phyloP scores from a whole-genome alignment of 1,140 invertebrate species.

The Gonatopus flavifemur region DNA sequence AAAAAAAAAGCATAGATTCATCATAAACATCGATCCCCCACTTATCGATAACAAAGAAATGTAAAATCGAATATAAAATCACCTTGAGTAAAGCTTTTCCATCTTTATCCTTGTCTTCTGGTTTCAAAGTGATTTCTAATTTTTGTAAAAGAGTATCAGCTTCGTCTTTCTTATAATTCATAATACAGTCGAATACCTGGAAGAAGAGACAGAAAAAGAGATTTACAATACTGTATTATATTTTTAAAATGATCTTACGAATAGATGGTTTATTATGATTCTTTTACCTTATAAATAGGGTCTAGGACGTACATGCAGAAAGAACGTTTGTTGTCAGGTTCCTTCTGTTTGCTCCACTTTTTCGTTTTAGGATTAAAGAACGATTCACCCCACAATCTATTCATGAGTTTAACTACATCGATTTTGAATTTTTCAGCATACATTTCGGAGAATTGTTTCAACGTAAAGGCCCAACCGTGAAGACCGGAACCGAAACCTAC shows the following conservation, averaged over 20 bases:
- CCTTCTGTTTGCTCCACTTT: slow-evolving; percentile 95
- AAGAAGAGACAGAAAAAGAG: slow-evolving; percentile 21
- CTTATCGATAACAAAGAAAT: slow-evolving; percentile 1
- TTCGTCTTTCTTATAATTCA: slow-evolving; percentile 98
- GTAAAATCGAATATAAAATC: slow-evolving; percentile 11
- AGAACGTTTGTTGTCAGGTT: slow-evolving; percentile 89
- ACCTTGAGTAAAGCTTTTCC: slow-evolving; percentile 87
- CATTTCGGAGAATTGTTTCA: slow-evolving; percentile 99
- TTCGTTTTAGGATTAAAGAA: slow-evolving; percentile 98
- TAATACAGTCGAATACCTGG: slow-evolving; percentile 92
- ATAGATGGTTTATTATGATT: too few species aligned
- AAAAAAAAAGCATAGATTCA: slow-evolving; percentile 44
- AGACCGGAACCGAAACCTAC: slow-evolving; percentile 99
- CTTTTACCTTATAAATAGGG: slow-evolving; percentile 91
- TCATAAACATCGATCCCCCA: too few species aligned
- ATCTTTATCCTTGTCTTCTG: slow-evolving; percentile 95
- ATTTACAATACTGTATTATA: not conserved
- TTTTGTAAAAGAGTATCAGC: slow-evolving; percentile 83
- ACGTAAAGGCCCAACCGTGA: slow-evolving; percentile 99
- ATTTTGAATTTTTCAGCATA: slow-evolving; percentile 99
- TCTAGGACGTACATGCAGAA: slow-evolving; percentile 99
- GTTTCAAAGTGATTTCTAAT: slow-evolving; percentile 87
- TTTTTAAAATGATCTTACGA: slow-evolving; percentile 75
- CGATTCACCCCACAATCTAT: slow-evolving; percentile 94
- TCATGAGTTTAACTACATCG: slow-evolving; percentile 96